These are phyloP conservation scores for Dasypogon diadema DNA, from an alignment of 2,888 invertebrate species.

Conservation along the genomic window DNA sequence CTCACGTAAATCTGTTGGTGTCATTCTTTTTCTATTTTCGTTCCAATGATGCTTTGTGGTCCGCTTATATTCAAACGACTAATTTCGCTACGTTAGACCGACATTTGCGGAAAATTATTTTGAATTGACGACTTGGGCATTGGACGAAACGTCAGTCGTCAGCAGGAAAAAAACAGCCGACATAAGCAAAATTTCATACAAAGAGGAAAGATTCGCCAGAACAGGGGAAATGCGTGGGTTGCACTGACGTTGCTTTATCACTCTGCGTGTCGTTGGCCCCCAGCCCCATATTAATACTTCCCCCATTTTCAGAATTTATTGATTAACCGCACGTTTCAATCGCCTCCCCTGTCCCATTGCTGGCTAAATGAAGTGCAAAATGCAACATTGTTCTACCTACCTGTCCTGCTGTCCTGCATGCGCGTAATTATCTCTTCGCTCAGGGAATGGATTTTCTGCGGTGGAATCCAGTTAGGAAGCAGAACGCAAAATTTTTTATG, in stretches of 20 bases:
- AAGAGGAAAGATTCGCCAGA: constrained; percentile 5
- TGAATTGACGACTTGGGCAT: neutral
- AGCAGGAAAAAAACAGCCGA: neutral
- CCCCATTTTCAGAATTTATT: constrained; percentile 34
- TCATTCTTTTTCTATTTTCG: neutral
- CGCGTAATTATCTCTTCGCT: neutral
- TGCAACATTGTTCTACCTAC: neutral
- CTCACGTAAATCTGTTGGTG: neutral
- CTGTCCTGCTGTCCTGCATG: constrained; percentile 12
- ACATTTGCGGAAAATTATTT: neutral
- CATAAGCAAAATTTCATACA: constrained; percentile 25
- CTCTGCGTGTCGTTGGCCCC: constrained; percentile 39
- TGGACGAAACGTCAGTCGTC: neutral
- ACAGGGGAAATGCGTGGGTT: constrained; percentile 30
- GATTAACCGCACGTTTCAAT: constrained; percentile 26
- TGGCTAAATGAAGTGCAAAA: neutral
- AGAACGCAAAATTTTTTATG: neutral
- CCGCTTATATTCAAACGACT: neutral
- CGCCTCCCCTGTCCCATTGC: neutral
- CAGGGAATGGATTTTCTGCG: neutral
- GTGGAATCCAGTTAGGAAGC: neutral
- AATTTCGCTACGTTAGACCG: neutral
- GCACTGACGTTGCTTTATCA: constrained; percentile 40
- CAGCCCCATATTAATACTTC: constrained; percentile 36
- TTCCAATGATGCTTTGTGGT: neutral